phyloP scores from a whole-genome alignment of 1,140 invertebrate species.

The Aplysia californica region DNA sequence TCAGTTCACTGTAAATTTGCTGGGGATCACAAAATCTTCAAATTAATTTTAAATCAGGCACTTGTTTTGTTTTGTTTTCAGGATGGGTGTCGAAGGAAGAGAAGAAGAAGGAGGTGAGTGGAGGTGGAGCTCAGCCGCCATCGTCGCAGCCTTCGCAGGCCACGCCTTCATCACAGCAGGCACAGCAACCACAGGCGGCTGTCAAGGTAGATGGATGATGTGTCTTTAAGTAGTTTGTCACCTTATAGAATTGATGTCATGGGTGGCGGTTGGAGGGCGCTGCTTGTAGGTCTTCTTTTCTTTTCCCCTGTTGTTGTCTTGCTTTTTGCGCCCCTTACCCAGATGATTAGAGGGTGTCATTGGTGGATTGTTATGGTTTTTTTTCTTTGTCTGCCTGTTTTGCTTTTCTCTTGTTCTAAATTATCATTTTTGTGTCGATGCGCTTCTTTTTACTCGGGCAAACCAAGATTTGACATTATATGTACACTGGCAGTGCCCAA shows the following conservation, averaged over 20 bases:
- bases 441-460: no score
- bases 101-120: constrained; percentile 60
- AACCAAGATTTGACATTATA: no score
- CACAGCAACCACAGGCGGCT: neutral
- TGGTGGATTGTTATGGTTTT: neutral
- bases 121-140: constrained; percentile 57
- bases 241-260: neutral
- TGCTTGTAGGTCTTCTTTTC: no score
- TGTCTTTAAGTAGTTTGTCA: no score
- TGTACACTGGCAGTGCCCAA: no score
- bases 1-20: no score
- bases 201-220: neutral
- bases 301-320: no score
- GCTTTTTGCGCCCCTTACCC: neutral
- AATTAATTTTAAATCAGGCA: no score
- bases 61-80: no score
- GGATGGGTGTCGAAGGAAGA: constrained; percentile 77
- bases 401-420: no score
- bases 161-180: constrained; percentile 47
- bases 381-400: neutral
- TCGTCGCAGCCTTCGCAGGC: constrained; percentile 64
- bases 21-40: no score
- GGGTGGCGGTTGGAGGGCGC: neutral
- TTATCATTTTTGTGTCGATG: no score
- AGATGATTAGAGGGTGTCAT: neutral